Evolutionary conservation across 2,113 vertebrate species (phyloP), one percentile per base, ranked within the genome.

Genomic region (Corydoras sp.): DNA sequence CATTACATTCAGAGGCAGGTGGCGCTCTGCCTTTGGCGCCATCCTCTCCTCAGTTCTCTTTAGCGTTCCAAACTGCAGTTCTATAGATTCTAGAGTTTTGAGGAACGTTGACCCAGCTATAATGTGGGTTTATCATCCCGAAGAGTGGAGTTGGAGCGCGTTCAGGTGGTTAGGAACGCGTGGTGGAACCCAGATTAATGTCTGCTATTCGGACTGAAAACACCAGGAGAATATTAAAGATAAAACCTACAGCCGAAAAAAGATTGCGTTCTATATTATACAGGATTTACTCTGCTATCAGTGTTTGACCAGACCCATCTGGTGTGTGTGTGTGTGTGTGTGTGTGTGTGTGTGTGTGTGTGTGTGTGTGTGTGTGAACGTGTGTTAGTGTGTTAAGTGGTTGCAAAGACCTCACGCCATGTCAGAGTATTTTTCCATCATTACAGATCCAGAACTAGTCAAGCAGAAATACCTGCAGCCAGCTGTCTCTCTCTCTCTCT

Each of bases 371-470:
- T 30, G 43, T 30, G 58, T 51, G 54, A 31, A 62, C 11, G 13
- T 8, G 43, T 74, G 67, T 74, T 32, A 14, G 18, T 62, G 67
- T 61, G 60, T 54, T 54, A 32, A 58, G 64, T 58, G 65, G 70
- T 68, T 60, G 51, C 56, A 35, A 15, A 11, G 69, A 71, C 59
- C 60, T 71, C 69, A 43, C 4, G 48, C 51, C 30, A 35, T 71
- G 60, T 72, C 62, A 65, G 18, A 65, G 71, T 65, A 54, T 59
- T 72, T 72, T 72, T 72, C 62, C 71, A 50, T 72, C 71, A 65
- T 59, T 14, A 66, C 54, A 53, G 71, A 65, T 32, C 55, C 32
- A 59, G 43, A 72, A 49, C 14, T 59, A 73, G 63, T n/a, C 12
- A 43, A 50, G 69, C 48, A 48, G 68, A 70, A 32, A 62, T 13